These are phyloP conservation scores for Falco cherrug DNA, from an alignment of 2,797 vertebrate genomes.

Conservation along the genomic window DNA sequence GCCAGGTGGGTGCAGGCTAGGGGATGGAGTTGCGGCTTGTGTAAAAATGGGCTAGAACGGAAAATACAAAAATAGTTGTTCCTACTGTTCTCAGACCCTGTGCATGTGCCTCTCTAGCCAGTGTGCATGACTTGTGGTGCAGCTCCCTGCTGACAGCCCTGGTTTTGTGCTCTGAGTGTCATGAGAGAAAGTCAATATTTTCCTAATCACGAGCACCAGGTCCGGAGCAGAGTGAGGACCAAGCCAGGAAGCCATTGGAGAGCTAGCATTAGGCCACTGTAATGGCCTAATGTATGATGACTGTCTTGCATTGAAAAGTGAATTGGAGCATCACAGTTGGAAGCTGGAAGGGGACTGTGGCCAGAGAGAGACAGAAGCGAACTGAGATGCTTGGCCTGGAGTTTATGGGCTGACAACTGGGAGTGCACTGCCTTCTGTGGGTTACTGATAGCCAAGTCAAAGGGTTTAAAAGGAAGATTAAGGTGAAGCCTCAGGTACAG, in stretches of 20 bases:
- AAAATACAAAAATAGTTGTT: neutral
- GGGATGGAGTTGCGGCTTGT: neutral
- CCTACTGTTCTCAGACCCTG: neutral
- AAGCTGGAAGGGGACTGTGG: neutral
- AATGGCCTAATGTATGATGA: neutral
- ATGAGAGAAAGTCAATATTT: neutral
- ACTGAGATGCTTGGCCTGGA: neutral
- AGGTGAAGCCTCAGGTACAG: neutral
- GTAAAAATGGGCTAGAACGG: neutral
- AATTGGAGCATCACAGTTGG: neutral
- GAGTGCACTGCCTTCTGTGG: neutral
- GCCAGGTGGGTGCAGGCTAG: neutral
- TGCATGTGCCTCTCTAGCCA: neutral
- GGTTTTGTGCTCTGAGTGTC: neutral
- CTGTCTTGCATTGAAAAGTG: neutral
- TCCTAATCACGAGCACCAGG: neutral
- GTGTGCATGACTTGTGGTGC: fast-evolving
- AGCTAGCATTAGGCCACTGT: neutral
- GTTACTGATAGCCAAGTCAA: neutral
- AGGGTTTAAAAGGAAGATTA: neutral
- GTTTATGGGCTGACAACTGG: neutral
- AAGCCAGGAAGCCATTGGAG: neutral
- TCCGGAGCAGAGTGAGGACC: neutral
- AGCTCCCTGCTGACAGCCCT: neutral
- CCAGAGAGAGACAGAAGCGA: neutral